phyloP scores from a whole-genome alignment of 2,113 vertebrate genomes.

The Neofelis nebulosa region DNA sequence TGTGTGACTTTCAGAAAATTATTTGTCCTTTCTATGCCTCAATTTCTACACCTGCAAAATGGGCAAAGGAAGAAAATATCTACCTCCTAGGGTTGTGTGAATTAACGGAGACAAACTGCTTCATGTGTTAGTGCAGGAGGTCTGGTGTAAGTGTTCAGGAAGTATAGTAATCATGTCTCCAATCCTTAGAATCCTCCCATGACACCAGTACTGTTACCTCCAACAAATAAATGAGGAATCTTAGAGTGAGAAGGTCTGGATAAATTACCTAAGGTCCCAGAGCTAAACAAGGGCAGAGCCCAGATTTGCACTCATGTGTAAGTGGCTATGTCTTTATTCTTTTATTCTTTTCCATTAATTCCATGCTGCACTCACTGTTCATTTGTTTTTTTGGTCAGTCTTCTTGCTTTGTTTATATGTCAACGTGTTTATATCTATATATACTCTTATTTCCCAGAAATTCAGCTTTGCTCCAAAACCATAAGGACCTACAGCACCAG shows the following conservation, averaged over 20 bases:
- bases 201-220: fast-evolving
- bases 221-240: background rate
- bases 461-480: background rate
- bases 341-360: background rate
- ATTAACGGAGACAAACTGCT: background rate
- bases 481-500: background rate
- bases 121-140: background rate
- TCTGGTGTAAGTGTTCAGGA: background rate
- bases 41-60: background rate
- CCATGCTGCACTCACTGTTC: background rate
- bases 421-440: background rate
- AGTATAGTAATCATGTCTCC: background rate
- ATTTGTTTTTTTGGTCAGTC: background rate
- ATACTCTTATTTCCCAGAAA: background rate
- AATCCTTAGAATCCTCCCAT: background rate
- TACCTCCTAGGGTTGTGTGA: background rate
- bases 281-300: no score
- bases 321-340: background rate
- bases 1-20: background rate
- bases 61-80: background rate
- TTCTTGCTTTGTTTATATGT: background rate
- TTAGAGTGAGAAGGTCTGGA: background rate
- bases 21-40: background rate
- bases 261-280: background rate
- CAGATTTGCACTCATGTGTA: background rate